These are phyloP conservation scores for Heliconius sara DNA, from an alignment of 2,888 invertebrate genomes.

Conservation along the genomic window DNA sequence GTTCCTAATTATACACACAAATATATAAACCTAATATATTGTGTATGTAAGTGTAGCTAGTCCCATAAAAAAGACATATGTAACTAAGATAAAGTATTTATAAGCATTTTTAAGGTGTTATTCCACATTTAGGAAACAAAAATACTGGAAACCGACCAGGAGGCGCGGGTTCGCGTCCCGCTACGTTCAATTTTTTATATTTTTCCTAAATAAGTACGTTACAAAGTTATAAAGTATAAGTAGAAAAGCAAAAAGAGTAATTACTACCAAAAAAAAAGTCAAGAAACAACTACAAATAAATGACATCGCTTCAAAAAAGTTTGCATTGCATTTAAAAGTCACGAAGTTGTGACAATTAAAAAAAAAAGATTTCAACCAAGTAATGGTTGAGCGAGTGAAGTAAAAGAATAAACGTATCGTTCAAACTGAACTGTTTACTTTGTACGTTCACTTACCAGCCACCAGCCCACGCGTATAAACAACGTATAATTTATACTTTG, in stretches of 20 bases:
- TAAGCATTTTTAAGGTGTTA: too few relatives aligned
- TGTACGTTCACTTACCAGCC: conserved; percentile 29
- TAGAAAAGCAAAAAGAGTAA: neutral
- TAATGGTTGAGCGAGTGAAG: conserved; percentile 7
- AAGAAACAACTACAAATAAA: conserved; percentile 5
- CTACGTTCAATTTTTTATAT: too few relatives aligned
- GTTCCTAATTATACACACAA: too few relatives aligned
- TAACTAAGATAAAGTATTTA: neutral
- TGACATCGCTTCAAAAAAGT: conserved; percentile 4
- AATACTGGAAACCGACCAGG: too few relatives aligned
- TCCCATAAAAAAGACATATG: too few relatives aligned
- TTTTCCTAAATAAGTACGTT: too few relatives aligned
- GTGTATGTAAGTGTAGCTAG: too few relatives aligned
- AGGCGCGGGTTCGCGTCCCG: too few relatives aligned
- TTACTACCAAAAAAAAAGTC: neutral
- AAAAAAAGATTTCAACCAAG: neutral
- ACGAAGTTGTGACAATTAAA: conserved; percentile 11
- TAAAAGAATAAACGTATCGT: conserved; percentile 14
- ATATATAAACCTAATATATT: too few relatives aligned
- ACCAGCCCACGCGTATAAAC: conserved; percentile 32
- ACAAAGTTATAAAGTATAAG: neutral
- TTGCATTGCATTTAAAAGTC: conserved; percentile 22
- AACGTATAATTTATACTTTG: conserved; percentile 33
- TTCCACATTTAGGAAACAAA: too few relatives aligned
- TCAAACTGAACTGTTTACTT: conserved; percentile 23